phyloP scores from a whole-genome alignment of 2,113 vertebrate species.

The Pitta sordida region DNA sequence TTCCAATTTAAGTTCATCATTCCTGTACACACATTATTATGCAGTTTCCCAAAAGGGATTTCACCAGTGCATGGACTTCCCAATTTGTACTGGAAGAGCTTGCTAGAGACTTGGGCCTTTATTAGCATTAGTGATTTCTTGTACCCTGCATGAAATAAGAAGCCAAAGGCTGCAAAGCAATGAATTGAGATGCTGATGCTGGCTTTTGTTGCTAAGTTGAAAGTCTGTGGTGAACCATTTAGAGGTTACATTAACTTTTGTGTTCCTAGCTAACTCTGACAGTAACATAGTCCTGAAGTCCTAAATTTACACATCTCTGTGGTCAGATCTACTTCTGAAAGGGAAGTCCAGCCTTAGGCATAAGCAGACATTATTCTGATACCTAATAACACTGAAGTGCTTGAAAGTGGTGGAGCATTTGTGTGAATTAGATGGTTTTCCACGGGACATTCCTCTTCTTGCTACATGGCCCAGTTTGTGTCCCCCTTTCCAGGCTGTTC shows the following conservation, averaged over 20 bases:
- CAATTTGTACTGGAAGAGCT: not conserved
- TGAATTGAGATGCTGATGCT: not conserved
- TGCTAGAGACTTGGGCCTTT: not conserved
- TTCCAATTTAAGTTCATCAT: not conserved
- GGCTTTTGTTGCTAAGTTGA: not conserved
- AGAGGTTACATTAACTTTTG: not conserved
- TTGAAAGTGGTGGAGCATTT: not conserved
- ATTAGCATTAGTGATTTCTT: not conserved
- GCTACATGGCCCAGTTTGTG: not conserved
- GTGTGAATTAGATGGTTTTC: not conserved
- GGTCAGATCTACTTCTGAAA: not conserved
- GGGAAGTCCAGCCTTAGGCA: not conserved
- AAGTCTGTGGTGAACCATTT: not conserved
- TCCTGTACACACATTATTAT: not conserved
- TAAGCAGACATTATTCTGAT: not conserved
- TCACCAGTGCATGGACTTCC: not conserved
- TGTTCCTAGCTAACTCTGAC: not conserved
- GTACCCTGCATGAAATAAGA: not conserved
- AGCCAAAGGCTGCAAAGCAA: not conserved
- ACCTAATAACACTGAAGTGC: not conserved
- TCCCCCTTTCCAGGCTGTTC: not conserved
- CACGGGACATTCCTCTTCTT: not conserved
- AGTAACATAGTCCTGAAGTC: not conserved
- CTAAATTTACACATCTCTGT: not conserved
- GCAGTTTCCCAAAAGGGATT: not conserved